These are phyloP conservation scores for Hydrozoanthus gracilis DNA, from an alignment of 92 coral and sea anemone species.

Conservation along the genomic window DNA sequence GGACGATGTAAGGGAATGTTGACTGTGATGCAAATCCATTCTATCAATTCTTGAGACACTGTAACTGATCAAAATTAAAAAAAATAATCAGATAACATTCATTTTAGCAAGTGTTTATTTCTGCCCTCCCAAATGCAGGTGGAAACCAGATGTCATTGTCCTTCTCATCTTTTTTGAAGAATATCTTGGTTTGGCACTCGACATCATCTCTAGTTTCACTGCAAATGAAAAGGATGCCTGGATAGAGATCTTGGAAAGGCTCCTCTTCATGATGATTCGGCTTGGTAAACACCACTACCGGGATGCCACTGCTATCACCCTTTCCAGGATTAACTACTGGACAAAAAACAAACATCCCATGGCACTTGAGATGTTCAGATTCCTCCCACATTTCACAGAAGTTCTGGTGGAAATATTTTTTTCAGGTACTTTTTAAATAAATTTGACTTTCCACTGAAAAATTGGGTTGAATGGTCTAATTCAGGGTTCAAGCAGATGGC, in stretches of 20 bases:
- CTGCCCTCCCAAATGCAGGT: too few species aligned
- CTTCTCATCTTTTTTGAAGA: conserved; percentile 51
- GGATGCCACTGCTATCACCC: conserved; percentile 35
- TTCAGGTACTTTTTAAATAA: conserved; percentile 34
- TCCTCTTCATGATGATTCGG: conserved; percentile 23
- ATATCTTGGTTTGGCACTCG: conserved; percentile 45
- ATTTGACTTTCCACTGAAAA: too few species aligned
- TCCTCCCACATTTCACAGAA: conserved; percentile 52
- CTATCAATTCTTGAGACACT: too few species aligned
- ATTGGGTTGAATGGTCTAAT: too few species aligned
- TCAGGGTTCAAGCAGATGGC: too few species aligned
- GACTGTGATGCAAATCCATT: too few species aligned
- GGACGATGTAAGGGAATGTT: too few species aligned
- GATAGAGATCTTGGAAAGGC: conserved; percentile 11
- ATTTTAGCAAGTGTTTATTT: too few species aligned
- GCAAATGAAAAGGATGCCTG: conserved; percentile 37
- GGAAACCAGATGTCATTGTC: conserved; percentile 28
- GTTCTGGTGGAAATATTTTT: conserved; percentile 49
- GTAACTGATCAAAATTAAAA: too few species aligned
- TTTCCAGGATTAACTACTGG: conserved; percentile 53
- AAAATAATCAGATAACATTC: too few species aligned
- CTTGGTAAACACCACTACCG: conserved; percentile 61
- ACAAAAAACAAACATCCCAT: conserved; percentile 40
- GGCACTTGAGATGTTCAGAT: conserved; percentile 6
- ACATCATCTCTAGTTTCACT: conserved; percentile 34